phyloP scores from a whole-genome alignment of 2,113 vertebrate genomes.

The Campylorhamphus procurvoides region DNA sequence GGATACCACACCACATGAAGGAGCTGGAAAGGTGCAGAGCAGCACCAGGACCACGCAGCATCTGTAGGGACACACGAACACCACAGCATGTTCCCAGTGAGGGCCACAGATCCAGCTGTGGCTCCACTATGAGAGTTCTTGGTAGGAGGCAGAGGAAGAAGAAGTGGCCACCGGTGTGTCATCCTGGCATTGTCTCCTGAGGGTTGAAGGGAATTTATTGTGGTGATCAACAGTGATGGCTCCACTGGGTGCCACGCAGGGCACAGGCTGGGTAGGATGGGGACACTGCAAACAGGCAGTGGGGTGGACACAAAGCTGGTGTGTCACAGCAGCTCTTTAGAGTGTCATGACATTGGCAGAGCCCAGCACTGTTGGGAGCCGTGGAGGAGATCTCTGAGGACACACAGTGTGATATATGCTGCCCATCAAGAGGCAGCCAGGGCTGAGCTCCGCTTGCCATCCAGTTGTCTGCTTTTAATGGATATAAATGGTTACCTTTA shows the following conservation, averaged over 20 bases:
- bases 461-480: constrained; percentile 22
- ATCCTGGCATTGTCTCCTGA: not conserved
- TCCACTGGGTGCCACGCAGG: rapidly evolving
- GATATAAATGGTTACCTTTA: constrained; percentile 47
- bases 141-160: not conserved
- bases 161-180: not conserved
- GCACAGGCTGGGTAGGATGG: not conserved
- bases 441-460: not conserved
- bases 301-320: not conserved
- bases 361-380: rapidly evolving
- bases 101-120: rapidly evolving
- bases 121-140: rapidly evolving
- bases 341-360: not conserved
- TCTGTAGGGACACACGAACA: rapidly evolving
- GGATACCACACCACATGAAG: rapidly evolving
- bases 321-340: not conserved
- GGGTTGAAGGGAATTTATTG: not conserved
- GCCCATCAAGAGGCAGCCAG: not conserved
- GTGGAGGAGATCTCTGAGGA: not conserved
- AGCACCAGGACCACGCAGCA: rapidly evolving
- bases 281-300: not conserved
- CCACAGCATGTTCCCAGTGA: not conserved
- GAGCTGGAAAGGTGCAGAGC: not conserved
- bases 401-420: not conserved
- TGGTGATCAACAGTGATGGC: not conserved